A percentile compares a stretch with the other conserved stretches of the same genome.
Evolutionary conservation across 1,140 invertebrate genomes (phyloP).

Genomic region (Aphaenogaster floridana): DNA sequence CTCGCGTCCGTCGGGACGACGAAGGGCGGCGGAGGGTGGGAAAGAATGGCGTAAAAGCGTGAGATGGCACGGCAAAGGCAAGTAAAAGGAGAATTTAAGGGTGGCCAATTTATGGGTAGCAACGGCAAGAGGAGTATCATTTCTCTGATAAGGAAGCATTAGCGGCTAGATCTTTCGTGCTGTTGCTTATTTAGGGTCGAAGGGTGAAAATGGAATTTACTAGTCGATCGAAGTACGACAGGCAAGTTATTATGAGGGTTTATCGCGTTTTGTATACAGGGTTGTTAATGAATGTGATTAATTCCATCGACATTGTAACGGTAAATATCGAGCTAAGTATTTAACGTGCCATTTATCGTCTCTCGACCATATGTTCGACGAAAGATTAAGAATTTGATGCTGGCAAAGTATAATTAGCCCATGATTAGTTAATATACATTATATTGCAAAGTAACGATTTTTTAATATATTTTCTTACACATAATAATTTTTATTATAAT

Average conservation of each 20-base stretch:
- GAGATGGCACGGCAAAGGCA: constrained; percentile 6
- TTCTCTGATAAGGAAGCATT: constrained; percentile 13
- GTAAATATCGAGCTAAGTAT: neutral
- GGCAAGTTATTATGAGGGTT: neutral
- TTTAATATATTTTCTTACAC: neutral
- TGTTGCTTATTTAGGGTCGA: neutral
- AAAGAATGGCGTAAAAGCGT: neutral
- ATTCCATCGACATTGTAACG: neutral
- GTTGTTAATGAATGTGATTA: constrained; percentile 14
- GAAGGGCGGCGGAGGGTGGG: neutral
- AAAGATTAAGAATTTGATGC: neutral
- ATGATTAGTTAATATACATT: neutral
- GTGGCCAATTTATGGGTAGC: constrained; percentile 15
- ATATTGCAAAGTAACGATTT: neutral
- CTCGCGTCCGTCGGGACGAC: constrained; percentile 15
- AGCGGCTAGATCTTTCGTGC: neutral
- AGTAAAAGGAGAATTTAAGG: constrained; percentile 32
- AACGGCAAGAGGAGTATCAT: constrained; percentile 5
- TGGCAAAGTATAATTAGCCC: neutral
- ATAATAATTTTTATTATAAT: neutral
- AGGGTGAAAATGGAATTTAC: constrained; percentile 24
- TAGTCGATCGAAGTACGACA: neutral
- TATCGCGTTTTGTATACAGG: neutral
- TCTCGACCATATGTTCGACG: neutral
- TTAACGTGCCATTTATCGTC: neutral